Evolutionary conservation across 2,113 vertebrate species (phyloP).

Genomic region (Coracopsis vasa): DNA sequence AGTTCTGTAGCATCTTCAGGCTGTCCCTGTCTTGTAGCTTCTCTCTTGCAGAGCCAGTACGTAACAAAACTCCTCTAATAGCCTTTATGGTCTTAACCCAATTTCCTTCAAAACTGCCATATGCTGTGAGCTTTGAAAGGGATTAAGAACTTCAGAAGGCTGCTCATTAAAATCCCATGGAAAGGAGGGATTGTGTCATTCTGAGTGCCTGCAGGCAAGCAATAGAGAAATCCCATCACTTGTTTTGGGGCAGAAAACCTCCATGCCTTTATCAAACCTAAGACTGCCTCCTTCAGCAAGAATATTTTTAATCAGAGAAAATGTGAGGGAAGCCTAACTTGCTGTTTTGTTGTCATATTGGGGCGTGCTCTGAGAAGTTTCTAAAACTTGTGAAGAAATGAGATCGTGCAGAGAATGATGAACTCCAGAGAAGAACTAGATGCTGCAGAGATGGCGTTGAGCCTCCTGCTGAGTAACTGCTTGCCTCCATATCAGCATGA

Average conservation of each 20-base stretch:
- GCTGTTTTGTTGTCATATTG: background rate
- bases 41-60: background rate
- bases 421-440: background rate
- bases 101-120: conserved; percentile 39
- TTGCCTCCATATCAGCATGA: background rate
- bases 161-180: conserved; percentile 14
- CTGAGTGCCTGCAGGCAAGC: conserved; percentile 6
- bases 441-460: background rate
- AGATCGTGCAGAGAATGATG: background rate
- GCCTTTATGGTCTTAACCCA: conserved; percentile 34
- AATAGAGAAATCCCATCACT: background rate
- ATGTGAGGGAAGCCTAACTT: background rate
- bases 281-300: background rate
- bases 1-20: background rate
- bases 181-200: background rate
- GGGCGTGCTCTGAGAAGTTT: background rate
- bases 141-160: conserved; percentile 25
- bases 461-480: background rate
- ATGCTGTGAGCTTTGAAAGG: conserved; percentile 45
- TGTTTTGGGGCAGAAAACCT: background rate
- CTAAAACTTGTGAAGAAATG: background rate
- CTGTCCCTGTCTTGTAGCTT: background rate
- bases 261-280: background rate
- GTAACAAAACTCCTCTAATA: conserved; percentile 24
- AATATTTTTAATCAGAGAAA: background rate